Evolutionary conservation across 23 tunicate genomes (phyloP).

Genomic region (Halocynthia aurantium): DNA sequence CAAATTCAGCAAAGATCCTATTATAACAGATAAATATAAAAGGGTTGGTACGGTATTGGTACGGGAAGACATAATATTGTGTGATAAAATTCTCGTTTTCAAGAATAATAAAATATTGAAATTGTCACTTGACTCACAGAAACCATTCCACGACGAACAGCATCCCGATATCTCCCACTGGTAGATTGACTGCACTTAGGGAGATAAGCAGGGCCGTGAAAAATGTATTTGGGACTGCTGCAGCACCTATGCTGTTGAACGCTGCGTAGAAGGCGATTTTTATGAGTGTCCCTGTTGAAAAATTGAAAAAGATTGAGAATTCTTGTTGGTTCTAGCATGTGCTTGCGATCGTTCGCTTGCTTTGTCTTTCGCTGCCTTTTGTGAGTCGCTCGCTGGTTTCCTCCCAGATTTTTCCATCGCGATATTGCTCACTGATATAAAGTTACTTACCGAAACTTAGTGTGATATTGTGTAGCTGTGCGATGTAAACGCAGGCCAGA

Average conservation of each 20-base stretch:
- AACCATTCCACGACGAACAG: not conserved
- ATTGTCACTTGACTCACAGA: not conserved
- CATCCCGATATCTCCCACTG: not conserved
- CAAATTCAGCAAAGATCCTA: too few relatives aligned
- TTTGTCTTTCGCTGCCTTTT: too few relatives aligned
- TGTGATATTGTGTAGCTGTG: not conserved
- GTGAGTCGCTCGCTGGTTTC: too few relatives aligned
- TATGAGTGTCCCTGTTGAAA: not conserved
- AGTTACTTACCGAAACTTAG: not conserved
- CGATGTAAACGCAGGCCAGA: not conserved
- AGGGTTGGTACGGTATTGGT: too few relatives aligned
- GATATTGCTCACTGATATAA: too few relatives aligned
- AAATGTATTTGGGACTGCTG: constrained; percentile 1
- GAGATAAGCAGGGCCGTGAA: not conserved
- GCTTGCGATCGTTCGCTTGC: too few relatives aligned
- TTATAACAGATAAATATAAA: too few relatives aligned
- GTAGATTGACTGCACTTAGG: not conserved
- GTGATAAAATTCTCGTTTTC: not conserved
- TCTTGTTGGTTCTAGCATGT: too few relatives aligned
- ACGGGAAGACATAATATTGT: not conserved
- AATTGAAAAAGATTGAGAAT: not conserved
- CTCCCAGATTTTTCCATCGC: too few relatives aligned
- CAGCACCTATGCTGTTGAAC: not conserved
- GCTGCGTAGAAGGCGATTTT: constrained; percentile 3
- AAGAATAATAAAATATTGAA: too few relatives aligned